These are phyloP conservation scores for Araneus ventricosus DNA, from an alignment of 1,140 invertebrate species.

Conservation along the genomic window DNA sequence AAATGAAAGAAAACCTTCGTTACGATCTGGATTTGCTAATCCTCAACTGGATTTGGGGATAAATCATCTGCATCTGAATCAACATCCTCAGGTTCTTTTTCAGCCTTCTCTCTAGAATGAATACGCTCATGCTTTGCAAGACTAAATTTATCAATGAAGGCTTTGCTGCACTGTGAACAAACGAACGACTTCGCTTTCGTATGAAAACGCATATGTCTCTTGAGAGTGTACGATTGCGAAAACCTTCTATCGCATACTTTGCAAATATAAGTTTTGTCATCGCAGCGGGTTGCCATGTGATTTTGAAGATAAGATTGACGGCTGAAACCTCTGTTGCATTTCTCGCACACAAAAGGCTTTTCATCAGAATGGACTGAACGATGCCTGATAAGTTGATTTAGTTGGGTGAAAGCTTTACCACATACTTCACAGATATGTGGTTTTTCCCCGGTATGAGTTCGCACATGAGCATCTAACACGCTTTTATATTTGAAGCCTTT, in stretches of 20 bases:
- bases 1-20: too few species aligned
- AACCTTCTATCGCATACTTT: slow-evolving; percentile 93
- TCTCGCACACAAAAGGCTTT: slow-evolving; percentile 75
- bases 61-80: too few species aligned
- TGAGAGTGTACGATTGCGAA: slow-evolving; percentile 83
- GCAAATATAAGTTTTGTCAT: slow-evolving; percentile 91
- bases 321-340: slow-evolving; percentile 41
- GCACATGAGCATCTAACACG: slow-evolving; percentile 93
- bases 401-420: slow-evolving; percentile 92
- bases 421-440: slow-evolving; percentile 89
- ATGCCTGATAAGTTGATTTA: slow-evolving; percentile 94
- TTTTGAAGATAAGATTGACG: neutral
- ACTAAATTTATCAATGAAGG: neutral
- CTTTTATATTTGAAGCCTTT: neutral
- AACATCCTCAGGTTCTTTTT: neutral
- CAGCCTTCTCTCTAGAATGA: neutral
- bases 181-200: neutral
- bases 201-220: neutral
- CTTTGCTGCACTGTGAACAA: neutral
- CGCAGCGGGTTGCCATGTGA: slow-evolving; percentile 80
- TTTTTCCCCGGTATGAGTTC: slow-evolving; percentile 86
- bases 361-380: slow-evolving; percentile 82
- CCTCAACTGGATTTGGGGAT: too few species aligned
- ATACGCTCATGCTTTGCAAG: neutral
- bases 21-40: too few species aligned